A percentile compares a stretch with the other conserved stretches of the same genome.
phyloP scores from a whole-genome alignment of 2,888 invertebrate genomes.

The Acronicta aceris region DNA sequence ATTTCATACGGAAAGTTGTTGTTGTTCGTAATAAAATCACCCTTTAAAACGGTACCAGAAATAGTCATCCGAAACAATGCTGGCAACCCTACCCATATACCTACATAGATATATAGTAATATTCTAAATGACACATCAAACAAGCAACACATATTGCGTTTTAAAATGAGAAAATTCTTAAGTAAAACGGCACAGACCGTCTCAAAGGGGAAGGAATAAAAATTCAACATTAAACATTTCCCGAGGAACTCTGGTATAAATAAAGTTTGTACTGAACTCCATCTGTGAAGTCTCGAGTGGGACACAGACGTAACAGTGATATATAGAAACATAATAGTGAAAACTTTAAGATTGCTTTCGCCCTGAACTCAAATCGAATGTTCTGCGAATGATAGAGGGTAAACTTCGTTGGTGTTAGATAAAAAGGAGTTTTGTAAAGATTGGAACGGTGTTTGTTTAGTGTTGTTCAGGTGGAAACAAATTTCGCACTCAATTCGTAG shows the following conservation, averaged over 20 bases:
- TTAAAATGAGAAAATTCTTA: conserved; percentile 70
- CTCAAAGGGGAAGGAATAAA: conserved; percentile 72
- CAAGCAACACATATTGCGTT: conserved; percentile 61
- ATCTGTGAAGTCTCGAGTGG: conserved; percentile 59
- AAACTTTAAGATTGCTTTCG: conserved; percentile 63
- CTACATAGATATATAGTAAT: conserved; percentile 6
- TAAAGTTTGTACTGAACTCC: conserved; percentile 72
- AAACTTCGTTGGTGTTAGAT: conserved; percentile 47
- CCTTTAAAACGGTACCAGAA: too few species aligned
- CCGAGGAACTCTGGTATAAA: conserved; percentile 74
- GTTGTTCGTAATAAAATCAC: too few species aligned
- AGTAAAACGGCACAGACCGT: conserved; percentile 59
- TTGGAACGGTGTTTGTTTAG: conserved; percentile 9
- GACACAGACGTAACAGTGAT: conserved; percentile 50
- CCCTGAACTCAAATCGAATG: conserved; percentile 55
- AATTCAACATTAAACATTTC: conserved; percentile 82
- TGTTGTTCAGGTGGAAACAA: conserved; percentile 18
- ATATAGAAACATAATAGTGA: conserved; percentile 59
- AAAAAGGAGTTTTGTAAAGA: conserved; percentile 26
- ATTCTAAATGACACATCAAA: conserved; percentile 43
- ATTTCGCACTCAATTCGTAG: conserved; percentile 40
- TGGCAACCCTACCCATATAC: too few species aligned
- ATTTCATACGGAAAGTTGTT: too few species aligned
- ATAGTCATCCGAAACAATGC: too few species aligned
- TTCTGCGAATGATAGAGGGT: conserved; percentile 35